Base-by-base conservation (phyloP, 2,797 vertebrate genomes). In the Gobio occitaniae region DNA sequence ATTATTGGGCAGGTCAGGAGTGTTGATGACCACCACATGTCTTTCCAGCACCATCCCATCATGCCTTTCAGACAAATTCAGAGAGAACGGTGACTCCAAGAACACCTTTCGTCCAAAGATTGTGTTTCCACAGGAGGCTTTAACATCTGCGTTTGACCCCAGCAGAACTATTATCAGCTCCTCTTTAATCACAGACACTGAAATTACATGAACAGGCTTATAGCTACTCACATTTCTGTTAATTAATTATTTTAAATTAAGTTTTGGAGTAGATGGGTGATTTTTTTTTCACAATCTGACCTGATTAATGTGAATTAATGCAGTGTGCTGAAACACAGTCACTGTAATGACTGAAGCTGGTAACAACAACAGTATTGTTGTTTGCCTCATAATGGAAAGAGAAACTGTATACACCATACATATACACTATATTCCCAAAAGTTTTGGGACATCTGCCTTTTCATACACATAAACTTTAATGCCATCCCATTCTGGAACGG, bases 11-110 rank as follows among this genome's bases (percentile, higher is more conserved):
- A 77, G 52, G 12, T 77, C 36, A 41, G 75, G 75, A 59, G 75
- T 59, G 32, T 77, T 77, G 36, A 25, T 77, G 75, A 77, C 4
- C 52, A 77, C 19, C 75, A 77, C 6, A n/a, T 19, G 52, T 77
- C 52, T 75, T 9, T 75, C 48, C 9, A 36, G 16, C 8, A 75
- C 48, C 16, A 17, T 32, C 6, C 48, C 72, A 54, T 16, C 48
- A 54, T 75, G 72, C 4, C 25, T 75, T 29, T 75, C 72, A 54
- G 36, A 75, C 17, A 36, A 54, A 7, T 19, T 29, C 16, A 9
- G 48, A 8, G 48, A 32, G n/a, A 44, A 19, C 0, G 72, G 16
- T 0, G 25, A 32, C 48, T 75, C 72, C 36, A n/a, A 54, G 15
- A 75, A 75, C 8, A 36, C 16, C 72, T 54, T 19, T 4, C 3